Evolutionary conservation across 2,888 invertebrate species (phyloP).

Genomic region (Epistrophe eligans): DNA sequence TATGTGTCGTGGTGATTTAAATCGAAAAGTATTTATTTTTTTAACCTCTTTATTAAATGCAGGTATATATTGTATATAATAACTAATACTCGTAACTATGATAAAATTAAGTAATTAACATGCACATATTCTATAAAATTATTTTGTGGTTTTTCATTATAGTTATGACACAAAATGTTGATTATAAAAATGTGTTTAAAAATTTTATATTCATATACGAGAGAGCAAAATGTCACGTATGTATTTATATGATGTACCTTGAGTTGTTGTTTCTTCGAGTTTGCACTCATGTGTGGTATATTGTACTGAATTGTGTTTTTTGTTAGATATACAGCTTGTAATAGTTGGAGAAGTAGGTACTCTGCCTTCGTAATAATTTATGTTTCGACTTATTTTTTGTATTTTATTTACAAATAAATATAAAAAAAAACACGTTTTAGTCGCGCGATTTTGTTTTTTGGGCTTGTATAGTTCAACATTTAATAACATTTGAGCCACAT

Average conservation of each 20-base stretch:
- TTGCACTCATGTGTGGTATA: conserved; percentile 31
- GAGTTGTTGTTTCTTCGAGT: conserved; percentile 19
- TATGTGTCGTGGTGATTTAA: background rate
- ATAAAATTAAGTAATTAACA: conserved; percentile 58
- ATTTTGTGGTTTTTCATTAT: conserved; percentile 9
- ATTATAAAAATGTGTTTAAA: conserved; percentile 18
- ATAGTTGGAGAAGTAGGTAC: background rate
- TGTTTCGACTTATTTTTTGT: background rate
- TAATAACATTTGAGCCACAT: too few species aligned
- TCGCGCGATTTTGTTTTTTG: too few species aligned
- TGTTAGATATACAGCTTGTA: background rate
- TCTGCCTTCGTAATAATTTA: background rate
- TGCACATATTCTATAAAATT: conserved; percentile 23
- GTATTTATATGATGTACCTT: too few species aligned
- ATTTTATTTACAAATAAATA: too few species aligned
- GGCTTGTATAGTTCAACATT: too few species aligned
- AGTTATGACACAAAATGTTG: conserved; percentile 54
- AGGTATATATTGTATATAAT: background rate
- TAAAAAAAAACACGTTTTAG: background rate
- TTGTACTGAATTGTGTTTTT: background rate
- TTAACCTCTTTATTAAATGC: background rate
- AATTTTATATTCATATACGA: conserved; percentile 7
- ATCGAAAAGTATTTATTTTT: background rate
- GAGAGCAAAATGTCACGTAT: conserved; percentile 61
- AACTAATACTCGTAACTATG: too few species aligned